Conservation (phyloP, 2,888 invertebrate species). For the Ectemnius lituratus region DNA sequence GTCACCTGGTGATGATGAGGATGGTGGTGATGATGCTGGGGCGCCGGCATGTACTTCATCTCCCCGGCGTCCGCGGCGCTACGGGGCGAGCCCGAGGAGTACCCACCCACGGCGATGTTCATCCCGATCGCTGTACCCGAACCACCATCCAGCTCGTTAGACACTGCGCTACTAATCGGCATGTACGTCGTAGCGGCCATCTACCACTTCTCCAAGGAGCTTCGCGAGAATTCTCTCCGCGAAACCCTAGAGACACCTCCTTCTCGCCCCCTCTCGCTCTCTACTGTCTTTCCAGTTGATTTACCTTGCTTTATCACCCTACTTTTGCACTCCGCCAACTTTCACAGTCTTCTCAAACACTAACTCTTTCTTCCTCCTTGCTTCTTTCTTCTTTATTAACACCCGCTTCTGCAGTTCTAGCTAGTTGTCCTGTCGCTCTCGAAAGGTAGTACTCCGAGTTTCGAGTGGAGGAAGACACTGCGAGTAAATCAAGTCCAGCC, state of each 20-base stretch:
- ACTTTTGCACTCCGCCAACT: constrained; percentile 3
- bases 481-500: background rate
- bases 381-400: background rate
- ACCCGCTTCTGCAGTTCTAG: background rate
- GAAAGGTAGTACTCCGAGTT: background rate
- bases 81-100: constrained; percentile 89
- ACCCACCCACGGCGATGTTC: constrained; percentile 86
- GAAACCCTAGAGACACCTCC: background rate
- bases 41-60: constrained; percentile 94
- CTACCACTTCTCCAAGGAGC: constrained; percentile 78
- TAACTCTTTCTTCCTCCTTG: background rate
- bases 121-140: constrained; percentile 83
- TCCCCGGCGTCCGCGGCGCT: constrained; percentile 92
- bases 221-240: constrained; percentile 74
- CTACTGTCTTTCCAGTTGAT: background rate
- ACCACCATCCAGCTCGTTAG: constrained; percentile 87
- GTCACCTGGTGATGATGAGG: constrained; percentile 85
- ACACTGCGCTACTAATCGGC: constrained; percentile 86
- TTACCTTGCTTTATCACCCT: background rate
- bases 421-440: background rate
- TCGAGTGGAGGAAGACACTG: background rate
- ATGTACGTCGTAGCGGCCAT: constrained; percentile 98
- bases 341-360: too few species aligned
- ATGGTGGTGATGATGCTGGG: constrained; percentile 91
- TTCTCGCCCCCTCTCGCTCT: background rate